Evolutionary conservation across 2,113 vertebrate genomes (phyloP).

Genomic region (Seriola aureovittata): DNA sequence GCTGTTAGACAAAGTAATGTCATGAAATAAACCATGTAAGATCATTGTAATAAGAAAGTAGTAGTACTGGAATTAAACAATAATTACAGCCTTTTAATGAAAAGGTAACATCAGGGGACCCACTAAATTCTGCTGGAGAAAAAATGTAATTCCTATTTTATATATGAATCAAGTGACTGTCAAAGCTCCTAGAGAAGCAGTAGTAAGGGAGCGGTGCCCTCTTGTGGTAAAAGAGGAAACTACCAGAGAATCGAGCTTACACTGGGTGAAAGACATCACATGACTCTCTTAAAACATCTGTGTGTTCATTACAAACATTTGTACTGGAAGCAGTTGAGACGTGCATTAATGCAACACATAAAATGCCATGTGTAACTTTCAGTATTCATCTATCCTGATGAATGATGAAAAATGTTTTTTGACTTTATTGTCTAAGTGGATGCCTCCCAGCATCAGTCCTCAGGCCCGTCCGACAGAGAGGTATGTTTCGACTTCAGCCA

Average conservation of each 20-base stretch:
- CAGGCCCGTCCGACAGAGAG: neutral
- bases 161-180: neutral
- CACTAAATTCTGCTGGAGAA: no score
- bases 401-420: neutral
- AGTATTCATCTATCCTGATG: neutral
- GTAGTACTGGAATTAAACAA: neutral
- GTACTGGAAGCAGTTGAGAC: neutral
- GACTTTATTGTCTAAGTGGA: neutral
- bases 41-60: neutral
- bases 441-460: neutral
- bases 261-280: neutral
- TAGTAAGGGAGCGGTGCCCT: slow-evolving; percentile 18
- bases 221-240: slow-evolving; percentile 40
- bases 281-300: neutral
- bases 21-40: neutral
- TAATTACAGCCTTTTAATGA: neutral
- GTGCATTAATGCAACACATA: neutral
- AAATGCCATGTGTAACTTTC: neutral
- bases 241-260: no score
- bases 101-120: neutral
- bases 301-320: neutral
- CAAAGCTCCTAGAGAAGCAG: neutral
- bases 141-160: neutral
- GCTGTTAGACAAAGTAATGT: neutral
- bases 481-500: no score